Percentiles rank a stretch among this genome's conserved stretches.
Evolutionary conservation across 2,888 invertebrate species (phyloP).

Genomic region (Eledona agricola): DNA sequence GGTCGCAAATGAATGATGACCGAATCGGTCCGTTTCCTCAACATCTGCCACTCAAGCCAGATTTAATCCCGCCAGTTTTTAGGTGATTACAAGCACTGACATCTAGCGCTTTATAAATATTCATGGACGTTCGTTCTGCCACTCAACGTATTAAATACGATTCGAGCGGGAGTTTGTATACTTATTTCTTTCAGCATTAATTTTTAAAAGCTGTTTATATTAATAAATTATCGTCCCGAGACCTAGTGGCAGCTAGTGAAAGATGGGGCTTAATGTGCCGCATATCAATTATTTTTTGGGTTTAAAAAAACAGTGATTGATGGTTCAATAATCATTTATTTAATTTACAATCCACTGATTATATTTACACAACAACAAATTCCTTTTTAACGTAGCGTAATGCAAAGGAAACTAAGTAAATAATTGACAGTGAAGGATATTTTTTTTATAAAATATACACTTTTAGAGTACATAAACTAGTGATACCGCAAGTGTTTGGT

Average conservation of each 20-base stretch:
- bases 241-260: slow-evolving; percentile 37
- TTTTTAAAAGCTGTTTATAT: slow-evolving; percentile 40
- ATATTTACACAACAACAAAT: slow-evolving; percentile 61
- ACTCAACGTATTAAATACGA: slow-evolving; percentile 41
- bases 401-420: slow-evolving; percentile 38
- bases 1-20: slow-evolving; percentile 16
- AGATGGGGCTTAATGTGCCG: slow-evolving; percentile 27
- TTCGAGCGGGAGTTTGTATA: slow-evolving; percentile 31
- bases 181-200: slow-evolving; percentile 40
- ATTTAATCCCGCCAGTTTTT: slow-evolving; percentile 31
- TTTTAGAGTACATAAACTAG: slow-evolving; percentile 24
- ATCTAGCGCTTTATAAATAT: slow-evolving; percentile 34
- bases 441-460: slow-evolving; percentile 40
- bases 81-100: slow-evolving; percentile 34
- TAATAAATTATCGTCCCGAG: slow-evolving; percentile 36
- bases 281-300: slow-evolving; percentile 8
- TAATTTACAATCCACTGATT: slow-evolving; percentile 59
- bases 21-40: slow-evolving; percentile 1
- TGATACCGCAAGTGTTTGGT: slow-evolving; percentile 22
- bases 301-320: slow-evolving; percentile 31
- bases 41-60: slow-evolving; percentile 16
- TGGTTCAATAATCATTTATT: slow-evolving; percentile 49
- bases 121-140: slow-evolving; percentile 32
- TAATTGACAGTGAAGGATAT: slow-evolving; percentile 41
- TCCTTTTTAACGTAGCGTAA: slow-evolving; percentile 43